Evolutionary conservation across 2,797 vertebrate species (phyloP), one percentile per base, ranked within the genome.

Genomic region (Phrynocephalus forsythii): DNA sequence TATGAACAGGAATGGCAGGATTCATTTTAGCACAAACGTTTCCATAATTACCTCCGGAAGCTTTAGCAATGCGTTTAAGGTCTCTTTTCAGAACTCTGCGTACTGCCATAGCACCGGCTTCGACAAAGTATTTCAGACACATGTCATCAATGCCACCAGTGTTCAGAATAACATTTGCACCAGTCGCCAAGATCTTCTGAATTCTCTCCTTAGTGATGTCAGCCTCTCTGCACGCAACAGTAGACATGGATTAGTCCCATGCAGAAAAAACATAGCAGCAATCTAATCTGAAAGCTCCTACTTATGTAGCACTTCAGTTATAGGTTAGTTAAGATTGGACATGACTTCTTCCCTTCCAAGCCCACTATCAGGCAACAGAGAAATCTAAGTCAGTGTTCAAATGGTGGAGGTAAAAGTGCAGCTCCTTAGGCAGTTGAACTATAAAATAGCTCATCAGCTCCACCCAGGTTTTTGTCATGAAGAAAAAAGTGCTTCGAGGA

Each of bases 201-300:
- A 99, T 98, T 92, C 98, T 98, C 94, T 99, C 99, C 96, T 99
- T 99, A 79, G 98, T 99, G 93, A 99, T 99, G 93, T 99, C 99
- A 1, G 98, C 98, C 88, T 99, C 99, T 93, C 99, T 99, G 91
- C 3, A 90, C 90, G 48, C 16, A 3, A 86, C 2, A 44, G 5
- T 9, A 24, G 1, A 10, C 16, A 72, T 38, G 20, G n/a, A 52
- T 50, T 79, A 79, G 50, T 7, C 28, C 28, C 15, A 9, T 28
- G 15, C 30, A 5, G 26, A 50, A 52, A 44, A 63, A 63, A 13
- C 60, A 63, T 20, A 15, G 20, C 24, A 78, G 20, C 26, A 48
- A 4, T 15, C 6, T 28, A 48, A 76, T 76, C 5, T 48, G 75
- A 48, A 76, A 8, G 33, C 33, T 76, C 22, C 73, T 38, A 76